A percentile compares a stretch with the other conserved stretches of the same genome.
Evolutionary conservation across 1,140 invertebrate species (phyloP).

Genomic region (Babylonia areolata): DNA sequence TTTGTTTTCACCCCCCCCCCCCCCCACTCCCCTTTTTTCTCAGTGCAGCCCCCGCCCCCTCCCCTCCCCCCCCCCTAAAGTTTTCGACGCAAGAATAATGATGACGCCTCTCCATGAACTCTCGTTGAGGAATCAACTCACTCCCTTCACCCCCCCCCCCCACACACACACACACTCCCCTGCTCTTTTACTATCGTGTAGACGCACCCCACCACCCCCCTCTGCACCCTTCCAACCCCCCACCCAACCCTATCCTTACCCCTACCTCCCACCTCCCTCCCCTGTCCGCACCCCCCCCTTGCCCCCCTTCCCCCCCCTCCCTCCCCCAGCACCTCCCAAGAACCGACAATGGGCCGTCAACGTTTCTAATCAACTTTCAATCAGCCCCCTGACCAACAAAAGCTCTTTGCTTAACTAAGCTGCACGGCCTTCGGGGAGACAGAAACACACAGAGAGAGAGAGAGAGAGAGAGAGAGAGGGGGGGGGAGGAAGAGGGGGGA

Average conservation of each 20-base stretch:
- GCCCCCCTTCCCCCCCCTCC: neutral
- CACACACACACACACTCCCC: too few relatives aligned
- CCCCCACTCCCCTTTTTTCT: conserved; percentile 23
- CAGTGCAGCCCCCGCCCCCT: too few relatives aligned
- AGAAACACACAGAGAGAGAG: neutral
- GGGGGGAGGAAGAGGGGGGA: neutral
- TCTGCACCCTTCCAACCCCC: too few relatives aligned
- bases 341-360: neutral
- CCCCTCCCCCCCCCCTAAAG: neutral
- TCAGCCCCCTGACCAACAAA: conserved; percentile 14
- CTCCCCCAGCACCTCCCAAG: neutral
- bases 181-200: too few relatives aligned
- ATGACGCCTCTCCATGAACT: too few relatives aligned
- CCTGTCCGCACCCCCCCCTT: neutral
- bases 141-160: too few relatives aligned
- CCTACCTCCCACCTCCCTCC: neutral
- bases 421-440: neutral
- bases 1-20: neutral
- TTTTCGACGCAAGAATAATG: neutral
- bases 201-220: too few relatives aligned
- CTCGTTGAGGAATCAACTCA: too few relatives aligned
- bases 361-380: conserved; percentile 20
- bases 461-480: neutral
- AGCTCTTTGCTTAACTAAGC: conserved; percentile 25
- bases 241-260: neutral